phyloP scores from a whole-genome alignment of 2,113 vertebrate genomes.

The Podilymbus podiceps region DNA sequence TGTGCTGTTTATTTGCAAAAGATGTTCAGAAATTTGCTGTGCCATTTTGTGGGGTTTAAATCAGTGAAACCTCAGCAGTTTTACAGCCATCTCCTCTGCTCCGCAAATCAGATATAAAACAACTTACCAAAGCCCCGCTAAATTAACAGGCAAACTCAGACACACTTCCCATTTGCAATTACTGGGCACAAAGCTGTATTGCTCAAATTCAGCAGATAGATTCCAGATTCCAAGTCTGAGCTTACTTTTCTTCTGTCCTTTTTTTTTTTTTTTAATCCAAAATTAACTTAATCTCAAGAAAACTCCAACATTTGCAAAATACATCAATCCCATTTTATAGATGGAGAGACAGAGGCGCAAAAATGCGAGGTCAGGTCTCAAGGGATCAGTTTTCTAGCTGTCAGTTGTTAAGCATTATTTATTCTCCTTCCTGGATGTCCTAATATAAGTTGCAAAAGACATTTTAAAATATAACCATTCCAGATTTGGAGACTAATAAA shows the following conservation, averaged over 20 bases:
- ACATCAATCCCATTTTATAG: background rate
- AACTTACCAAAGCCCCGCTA: background rate
- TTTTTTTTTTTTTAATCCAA: background rate
- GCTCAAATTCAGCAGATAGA: background rate
- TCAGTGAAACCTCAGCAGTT: background rate
- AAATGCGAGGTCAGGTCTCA: background rate
- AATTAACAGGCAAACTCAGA: background rate
- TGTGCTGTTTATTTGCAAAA: background rate
- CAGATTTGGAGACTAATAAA: slow-evolving; percentile 21
- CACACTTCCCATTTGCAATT: background rate
- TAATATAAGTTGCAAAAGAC: background rate
- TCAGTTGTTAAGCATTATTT: background rate
- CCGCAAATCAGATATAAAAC: background rate
- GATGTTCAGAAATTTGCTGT: background rate
- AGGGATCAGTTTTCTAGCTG: background rate
- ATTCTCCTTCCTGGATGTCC: background rate
- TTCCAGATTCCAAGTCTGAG: background rate
- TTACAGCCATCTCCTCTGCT: background rate
- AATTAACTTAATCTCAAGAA: background rate
- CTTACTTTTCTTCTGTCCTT: background rate
- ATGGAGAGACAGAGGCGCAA: background rate
- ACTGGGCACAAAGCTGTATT: background rate
- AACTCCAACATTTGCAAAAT: background rate
- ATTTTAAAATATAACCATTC: background rate
- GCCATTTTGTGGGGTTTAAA: background rate